Percentiles rank a stretch among this genome's conserved stretches.
phyloP scores from a whole-genome alignment of 2,113 vertebrate species.

The Anolis sagrei region DNA sequence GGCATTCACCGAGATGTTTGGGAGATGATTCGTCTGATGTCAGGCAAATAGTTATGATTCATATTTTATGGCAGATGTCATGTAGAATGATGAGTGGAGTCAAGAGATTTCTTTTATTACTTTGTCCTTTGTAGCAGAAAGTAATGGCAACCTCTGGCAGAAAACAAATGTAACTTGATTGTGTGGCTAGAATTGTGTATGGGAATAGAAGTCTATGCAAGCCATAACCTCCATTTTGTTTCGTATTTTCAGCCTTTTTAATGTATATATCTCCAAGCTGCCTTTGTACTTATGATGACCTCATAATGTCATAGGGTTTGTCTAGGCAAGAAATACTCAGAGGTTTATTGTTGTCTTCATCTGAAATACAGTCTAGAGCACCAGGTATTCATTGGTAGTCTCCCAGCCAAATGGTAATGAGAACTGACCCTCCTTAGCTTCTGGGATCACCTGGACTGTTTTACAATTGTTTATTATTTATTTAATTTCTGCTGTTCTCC shows the following conservation, averaged over 20 bases:
- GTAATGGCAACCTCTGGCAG: background rate
- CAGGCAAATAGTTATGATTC: constrained; percentile 42
- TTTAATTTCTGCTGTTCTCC: too few species aligned
- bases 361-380: too few species aligned
- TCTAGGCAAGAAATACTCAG: too few species aligned
- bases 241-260: background rate
- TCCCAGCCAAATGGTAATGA: too few species aligned
- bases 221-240: background rate
- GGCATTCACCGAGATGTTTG: background rate
- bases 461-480: too few species aligned
- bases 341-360: too few species aligned
- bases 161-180: background rate
- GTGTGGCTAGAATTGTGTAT: background rate
- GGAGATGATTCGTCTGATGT: constrained; percentile 38
- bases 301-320: too few species aligned
- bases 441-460: too few species aligned
- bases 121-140: constrained; percentile 31
- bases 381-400: too few species aligned
- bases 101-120: background rate
- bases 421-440: too few species aligned
- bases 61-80: constrained; percentile 55
- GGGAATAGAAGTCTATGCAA: background rate
- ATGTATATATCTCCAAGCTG: background rate
- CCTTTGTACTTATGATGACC: too few species aligned
- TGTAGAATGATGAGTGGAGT: constrained; percentile 54